Percentiles rank a stretch among this genome's conserved stretches.
Evolutionary conservation across 1,140 invertebrate genomes (phyloP).

Genomic region (Drosophila neocordata): DNA sequence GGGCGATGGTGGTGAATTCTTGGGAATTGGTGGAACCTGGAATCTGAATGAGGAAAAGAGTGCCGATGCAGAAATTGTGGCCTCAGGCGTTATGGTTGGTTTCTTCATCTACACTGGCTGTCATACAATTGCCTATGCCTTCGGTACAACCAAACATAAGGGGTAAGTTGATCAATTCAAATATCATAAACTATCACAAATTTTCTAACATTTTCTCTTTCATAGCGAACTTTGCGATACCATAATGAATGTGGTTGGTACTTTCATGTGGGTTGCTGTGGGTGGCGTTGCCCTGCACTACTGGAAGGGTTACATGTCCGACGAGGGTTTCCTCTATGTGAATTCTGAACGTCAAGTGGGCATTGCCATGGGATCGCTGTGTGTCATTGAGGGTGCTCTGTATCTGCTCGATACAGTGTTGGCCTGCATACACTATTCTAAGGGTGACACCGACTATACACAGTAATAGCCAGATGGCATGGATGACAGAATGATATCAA

Average conservation of each 20-base stretch:
- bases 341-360: conserved; percentile 89
- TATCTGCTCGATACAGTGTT: conserved; percentile 91
- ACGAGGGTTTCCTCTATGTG: conserved; percentile 88
- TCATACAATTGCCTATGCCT: conserved; percentile 88
- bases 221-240: conserved; percentile 88
- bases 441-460: conserved; percentile 84
- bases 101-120: conserved; percentile 91
- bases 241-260: conserved; percentile 93
- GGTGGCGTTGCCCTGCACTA: conserved; percentile 93
- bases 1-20: conserved; percentile 90
- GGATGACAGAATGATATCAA: conserved; percentile 14
- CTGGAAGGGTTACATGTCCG: conserved; percentile 91
- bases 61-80: conserved; percentile 92
- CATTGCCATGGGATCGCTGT: conserved; percentile 90
- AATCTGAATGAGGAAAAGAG: conserved; percentile 94
- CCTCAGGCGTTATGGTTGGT: conserved; percentile 92
- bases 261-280: conserved; percentile 91
- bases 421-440: conserved; percentile 88
- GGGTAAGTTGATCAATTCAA: no score
- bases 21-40: conserved; percentile 93
- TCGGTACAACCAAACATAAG: conserved; percentile 90
- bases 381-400: conserved; percentile 89
- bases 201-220: no score
- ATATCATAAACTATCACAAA: no score
- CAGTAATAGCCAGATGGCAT: conserved; percentile 31